These are phyloP conservation scores for Carassius carassius DNA, from an alignment of 2,113 vertebrate species.

Conservation along the genomic window DNA sequence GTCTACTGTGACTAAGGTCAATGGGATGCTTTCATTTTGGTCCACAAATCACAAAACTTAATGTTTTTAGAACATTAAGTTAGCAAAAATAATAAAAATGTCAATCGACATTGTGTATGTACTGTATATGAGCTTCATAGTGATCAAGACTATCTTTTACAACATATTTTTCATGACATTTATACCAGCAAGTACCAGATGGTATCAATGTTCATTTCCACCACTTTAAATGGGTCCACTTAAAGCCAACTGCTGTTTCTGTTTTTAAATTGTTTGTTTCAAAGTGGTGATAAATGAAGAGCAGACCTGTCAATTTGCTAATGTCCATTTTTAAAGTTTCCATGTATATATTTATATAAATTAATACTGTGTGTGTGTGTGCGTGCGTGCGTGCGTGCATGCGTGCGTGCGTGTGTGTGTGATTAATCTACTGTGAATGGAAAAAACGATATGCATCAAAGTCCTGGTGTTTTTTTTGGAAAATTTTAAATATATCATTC, in stretches of 20 bases:
- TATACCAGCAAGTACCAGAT: slow-evolving; percentile 1
- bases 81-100: neutral
- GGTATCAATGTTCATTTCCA: slow-evolving; percentile 9
- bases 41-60: too few species aligned
- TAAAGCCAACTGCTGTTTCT: slow-evolving; percentile 16
- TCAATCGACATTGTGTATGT: neutral
- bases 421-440: neutral
- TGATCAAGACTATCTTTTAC: neutral
- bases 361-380: neutral
- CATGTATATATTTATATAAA: neutral
- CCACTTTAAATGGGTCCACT: neutral
- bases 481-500: neutral
- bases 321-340: neutral
- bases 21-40: neutral
- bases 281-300: slow-evolving; percentile 9
- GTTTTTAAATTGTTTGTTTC: neutral
- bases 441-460: neutral
- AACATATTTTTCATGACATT: slow-evolving; percentile 8
- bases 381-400: neutral
- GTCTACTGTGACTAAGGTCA: neutral
- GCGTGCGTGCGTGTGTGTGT: neutral
- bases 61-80: neutral
- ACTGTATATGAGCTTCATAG: neutral
- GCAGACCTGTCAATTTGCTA: neutral
- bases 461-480: neutral